phyloP scores from a whole-genome alignment of 2,888 invertebrate genomes.

The Cordilura impudica region DNA sequence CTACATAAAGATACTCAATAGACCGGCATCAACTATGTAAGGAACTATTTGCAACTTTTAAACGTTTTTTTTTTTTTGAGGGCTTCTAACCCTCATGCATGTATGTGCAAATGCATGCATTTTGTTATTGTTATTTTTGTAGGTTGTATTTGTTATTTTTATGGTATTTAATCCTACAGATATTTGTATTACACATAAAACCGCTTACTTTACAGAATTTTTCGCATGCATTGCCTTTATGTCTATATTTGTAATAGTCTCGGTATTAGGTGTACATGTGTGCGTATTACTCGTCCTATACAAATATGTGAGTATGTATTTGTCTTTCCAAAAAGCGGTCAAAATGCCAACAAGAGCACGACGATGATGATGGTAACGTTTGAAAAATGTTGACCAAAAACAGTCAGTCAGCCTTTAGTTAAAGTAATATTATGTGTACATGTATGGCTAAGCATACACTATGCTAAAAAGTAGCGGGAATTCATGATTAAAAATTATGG shows the following conservation, averaged over 20 bases:
- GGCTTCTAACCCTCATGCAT: constrained; percentile 24
- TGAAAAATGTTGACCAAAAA: constrained; percentile 45
- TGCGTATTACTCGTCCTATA: not conserved
- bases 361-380: constrained; percentile 21
- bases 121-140: constrained; percentile 6
- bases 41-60: constrained; percentile 2
- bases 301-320: not conserved
- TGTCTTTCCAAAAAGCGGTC: constrained; percentile 37
- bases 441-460: not conserved
- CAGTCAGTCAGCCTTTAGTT: constrained; percentile 35
- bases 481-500: no score
- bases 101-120: not conserved
- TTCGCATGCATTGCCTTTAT: constrained; percentile 15
- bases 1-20: no score
- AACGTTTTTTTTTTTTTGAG: constrained; percentile 25
- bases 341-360: constrained; percentile 48
- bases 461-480: not conserved
- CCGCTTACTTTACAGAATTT: constrained; percentile 17
- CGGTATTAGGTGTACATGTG: not conserved
- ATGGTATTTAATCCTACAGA: constrained; percentile 25
- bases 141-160: constrained; percentile 24
- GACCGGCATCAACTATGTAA: not conserved
- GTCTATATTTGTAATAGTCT: constrained; percentile 11
- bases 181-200: constrained; percentile 1
- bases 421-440: constrained; percentile 1